phyloP scores from a whole-genome alignment of 2,113 vertebrate genomes.

The Burhinus bistriatus region DNA sequence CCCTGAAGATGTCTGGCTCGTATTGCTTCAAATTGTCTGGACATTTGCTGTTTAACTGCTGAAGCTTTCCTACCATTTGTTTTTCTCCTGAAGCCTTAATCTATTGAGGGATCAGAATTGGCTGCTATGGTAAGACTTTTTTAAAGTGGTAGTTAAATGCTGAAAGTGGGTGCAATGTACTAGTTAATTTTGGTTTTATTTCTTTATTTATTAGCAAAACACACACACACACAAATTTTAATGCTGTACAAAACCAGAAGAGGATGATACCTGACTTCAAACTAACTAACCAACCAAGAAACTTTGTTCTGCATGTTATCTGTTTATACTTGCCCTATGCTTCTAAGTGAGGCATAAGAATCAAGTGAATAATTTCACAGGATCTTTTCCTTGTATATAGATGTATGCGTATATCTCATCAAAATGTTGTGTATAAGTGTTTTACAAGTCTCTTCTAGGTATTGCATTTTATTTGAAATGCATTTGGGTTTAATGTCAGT shows the following conservation, averaged over 20 bases:
- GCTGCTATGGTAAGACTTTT: conserved; percentile 32
- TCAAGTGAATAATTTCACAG: neutral
- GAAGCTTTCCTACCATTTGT: neutral
- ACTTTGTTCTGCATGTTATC: neutral
- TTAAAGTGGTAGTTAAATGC: neutral
- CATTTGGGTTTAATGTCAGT: neutral
- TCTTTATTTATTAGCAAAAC: neutral
- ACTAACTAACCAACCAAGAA: neutral
- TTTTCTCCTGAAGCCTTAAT: neutral
- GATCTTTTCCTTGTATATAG: neutral
- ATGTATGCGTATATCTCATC: neutral
- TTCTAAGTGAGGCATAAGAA: neutral
- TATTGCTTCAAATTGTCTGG: neutral
- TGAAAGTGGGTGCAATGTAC: neutral
- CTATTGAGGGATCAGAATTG: neutral
- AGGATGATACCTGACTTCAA: neutral
- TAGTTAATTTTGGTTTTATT: neutral
- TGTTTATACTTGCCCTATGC: neutral
- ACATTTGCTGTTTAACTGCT: neutral
- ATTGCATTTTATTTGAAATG: neutral
- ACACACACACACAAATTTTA: neutral
- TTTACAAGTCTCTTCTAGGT: neutral
- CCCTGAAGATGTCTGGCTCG: conserved; percentile 14
- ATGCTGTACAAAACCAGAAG: neutral
- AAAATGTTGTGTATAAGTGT: neutral